These are phyloP conservation scores for Sparus aurata DNA, from an alignment of 2,797 vertebrate genomes.

Conservation along the genomic window DNA sequence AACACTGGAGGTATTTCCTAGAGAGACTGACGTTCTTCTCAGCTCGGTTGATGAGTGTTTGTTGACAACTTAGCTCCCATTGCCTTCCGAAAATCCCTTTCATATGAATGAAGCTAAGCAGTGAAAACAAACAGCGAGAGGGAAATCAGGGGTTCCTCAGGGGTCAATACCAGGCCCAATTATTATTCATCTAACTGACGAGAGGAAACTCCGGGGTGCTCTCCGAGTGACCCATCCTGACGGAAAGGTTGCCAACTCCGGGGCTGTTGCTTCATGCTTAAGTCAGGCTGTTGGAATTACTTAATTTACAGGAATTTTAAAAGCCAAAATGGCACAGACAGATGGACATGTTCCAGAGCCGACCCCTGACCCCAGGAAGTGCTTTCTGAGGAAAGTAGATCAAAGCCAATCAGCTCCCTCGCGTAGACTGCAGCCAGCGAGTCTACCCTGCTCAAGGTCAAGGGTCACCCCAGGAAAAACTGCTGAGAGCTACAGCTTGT, in stretches of 20 bases:
- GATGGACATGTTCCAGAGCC: slow-evolving; percentile 87
- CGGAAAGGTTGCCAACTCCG: slow-evolving; percentile 51
- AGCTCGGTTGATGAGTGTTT: slow-evolving; percentile 64
- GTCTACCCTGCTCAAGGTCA: slow-evolving; percentile 81
- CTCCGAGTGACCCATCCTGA: slow-evolving; percentile 62
- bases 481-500: slow-evolving; percentile 78
- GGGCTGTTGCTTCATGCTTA: slow-evolving; percentile 56
- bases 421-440: slow-evolving; percentile 80
- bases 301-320: slow-evolving; percentile 87
- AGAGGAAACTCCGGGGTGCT: slow-evolving; percentile 72
- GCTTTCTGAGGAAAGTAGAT: slow-evolving; percentile 83
- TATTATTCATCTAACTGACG: slow-evolving; percentile 82
- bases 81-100: slow-evolving; percentile 72
- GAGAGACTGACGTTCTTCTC: slow-evolving; percentile 52
- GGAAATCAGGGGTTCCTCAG: slow-evolving; percentile 71
- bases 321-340: slow-evolving; percentile 86
- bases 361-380: slow-evolving; percentile 87
- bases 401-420: slow-evolving; percentile 88
- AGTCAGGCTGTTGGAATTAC: slow-evolving; percentile 78
- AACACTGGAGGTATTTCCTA: slow-evolving; percentile 45
- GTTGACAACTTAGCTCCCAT: slow-evolving; percentile 65
- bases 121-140: slow-evolving; percentile 81
- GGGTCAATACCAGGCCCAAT: slow-evolving; percentile 73
- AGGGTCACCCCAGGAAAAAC: slow-evolving; percentile 79
- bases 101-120: slow-evolving; percentile 70